phyloP scores from a whole-genome alignment of 2,797 vertebrate species.

The Smutsia temminckii region DNA sequence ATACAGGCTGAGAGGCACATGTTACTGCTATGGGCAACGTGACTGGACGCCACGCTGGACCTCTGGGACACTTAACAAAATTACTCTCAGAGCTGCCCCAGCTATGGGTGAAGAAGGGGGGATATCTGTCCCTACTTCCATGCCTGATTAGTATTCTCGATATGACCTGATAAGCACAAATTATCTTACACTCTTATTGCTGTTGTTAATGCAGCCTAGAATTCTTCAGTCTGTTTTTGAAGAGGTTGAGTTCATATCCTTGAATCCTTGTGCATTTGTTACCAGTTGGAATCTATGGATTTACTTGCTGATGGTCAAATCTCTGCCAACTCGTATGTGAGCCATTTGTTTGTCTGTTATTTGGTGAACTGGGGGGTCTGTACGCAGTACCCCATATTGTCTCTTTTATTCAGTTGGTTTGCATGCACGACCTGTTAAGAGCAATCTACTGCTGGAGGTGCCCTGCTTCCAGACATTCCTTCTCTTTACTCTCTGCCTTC shows the following conservation, averaged over 20 bases:
- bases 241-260: not conserved
- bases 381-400: fast-evolving
- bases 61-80: not conserved
- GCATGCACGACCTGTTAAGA: not conserved
- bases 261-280: not conserved
- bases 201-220: not conserved
- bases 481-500: not conserved
- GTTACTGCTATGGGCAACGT: not conserved
- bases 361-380: not conserved
- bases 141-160: not conserved
- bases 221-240: not conserved
- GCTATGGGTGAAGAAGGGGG: not conserved
- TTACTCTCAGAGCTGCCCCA: not conserved
- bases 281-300: not conserved
- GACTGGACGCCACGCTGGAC: fast-evolving
- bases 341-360: not conserved
- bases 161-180: not conserved
- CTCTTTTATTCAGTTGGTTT: not conserved
- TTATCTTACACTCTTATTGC: not conserved
- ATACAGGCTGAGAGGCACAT: fast-evolving
- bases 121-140: not conserved
- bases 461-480: not conserved
- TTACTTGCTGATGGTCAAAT: not conserved
- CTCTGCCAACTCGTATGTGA: not conserved
- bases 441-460: not conserved